Evolutionary conservation across 92 coral and sea anemone species (phyloP).

Genomic region (Pocillopora grandis): DNA sequence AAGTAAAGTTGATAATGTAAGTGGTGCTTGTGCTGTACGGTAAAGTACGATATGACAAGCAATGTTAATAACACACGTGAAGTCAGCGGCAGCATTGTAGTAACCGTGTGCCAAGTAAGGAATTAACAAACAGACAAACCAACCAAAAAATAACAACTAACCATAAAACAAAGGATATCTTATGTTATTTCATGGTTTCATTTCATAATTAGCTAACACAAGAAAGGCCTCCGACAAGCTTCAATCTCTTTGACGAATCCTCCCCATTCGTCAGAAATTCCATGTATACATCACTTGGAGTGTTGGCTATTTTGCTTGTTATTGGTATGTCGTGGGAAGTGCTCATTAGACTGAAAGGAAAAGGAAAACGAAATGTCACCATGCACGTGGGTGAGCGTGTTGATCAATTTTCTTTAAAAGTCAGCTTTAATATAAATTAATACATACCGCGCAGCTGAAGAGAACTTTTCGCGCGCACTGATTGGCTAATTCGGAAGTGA

Average conservation of each 20-base stretch:
- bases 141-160: background rate
- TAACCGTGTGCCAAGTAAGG: too few relatives aligned
- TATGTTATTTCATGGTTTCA: background rate
- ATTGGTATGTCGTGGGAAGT: slow-evolving; percentile 11
- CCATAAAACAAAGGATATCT: too few relatives aligned
- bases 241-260: slow-evolving; percentile 13
- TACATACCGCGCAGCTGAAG: too few relatives aligned
- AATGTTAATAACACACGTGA: too few relatives aligned
- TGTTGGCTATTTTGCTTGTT: slow-evolving; percentile 4
- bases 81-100: background rate
- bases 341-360: background rate
- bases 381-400: background rate
- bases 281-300: slow-evolving; percentile 25
- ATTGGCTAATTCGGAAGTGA: too few relatives aligned
- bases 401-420: too few relatives aligned
- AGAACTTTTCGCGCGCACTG: too few relatives aligned
- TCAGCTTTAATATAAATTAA: too few relatives aligned
- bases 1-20: too few relatives aligned
- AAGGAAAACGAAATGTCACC: background rate
- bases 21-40: too few relatives aligned
- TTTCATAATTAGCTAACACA: background rate
- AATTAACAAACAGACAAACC: too few relatives aligned
- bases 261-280: background rate
- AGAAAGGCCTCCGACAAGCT: background rate
- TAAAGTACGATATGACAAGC: too few relatives aligned